Percentiles rank a stretch among this genome's conserved stretches.
Evolutionary conservation across 1,140 invertebrate genomes (phyloP).

Genomic region (Leptinotarsa defecta): DNA sequence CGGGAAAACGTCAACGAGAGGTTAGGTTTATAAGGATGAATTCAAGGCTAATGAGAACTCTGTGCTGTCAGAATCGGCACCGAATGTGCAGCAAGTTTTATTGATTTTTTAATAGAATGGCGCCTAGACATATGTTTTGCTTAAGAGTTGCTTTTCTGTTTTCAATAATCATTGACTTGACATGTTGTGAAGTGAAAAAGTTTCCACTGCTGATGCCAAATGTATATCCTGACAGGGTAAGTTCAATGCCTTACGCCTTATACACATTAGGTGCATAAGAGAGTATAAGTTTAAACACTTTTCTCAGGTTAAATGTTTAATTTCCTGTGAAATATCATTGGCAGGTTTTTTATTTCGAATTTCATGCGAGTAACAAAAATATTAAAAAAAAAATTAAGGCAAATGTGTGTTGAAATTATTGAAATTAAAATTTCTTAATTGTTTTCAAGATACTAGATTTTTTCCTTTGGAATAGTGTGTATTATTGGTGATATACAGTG

Average conservation of each 20-base stretch:
- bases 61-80: background rate
- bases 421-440: too few relatives aligned
- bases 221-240: constrained; percentile 70
- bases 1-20: background rate
- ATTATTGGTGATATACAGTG: too few relatives aligned
- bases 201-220: constrained; percentile 74
- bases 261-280: constrained; percentile 26
- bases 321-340: too few relatives aligned
- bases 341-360: too few relatives aligned
- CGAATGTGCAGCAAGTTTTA: constrained; percentile 8
- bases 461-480: too few relatives aligned
- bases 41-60: background rate
- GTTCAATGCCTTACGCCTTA: constrained; percentile 39
- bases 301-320: background rate
- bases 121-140: constrained; percentile 42
- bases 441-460: too few relatives aligned
- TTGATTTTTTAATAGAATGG: constrained; percentile 39
- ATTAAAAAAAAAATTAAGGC: too few relatives aligned
- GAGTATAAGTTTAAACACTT: constrained; percentile 20
- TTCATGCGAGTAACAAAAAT: too few relatives aligned
- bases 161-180: constrained; percentile 37
- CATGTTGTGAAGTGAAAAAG: constrained; percentile 54
- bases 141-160: constrained; percentile 35
- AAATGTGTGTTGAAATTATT: too few relatives aligned
- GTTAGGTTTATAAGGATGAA: constrained; percentile 9